Evolutionary conservation across 2,113 vertebrate species (phyloP), one percentile per base, ranked within the genome.

Genomic region (Potamarius usumacintae): DNA sequence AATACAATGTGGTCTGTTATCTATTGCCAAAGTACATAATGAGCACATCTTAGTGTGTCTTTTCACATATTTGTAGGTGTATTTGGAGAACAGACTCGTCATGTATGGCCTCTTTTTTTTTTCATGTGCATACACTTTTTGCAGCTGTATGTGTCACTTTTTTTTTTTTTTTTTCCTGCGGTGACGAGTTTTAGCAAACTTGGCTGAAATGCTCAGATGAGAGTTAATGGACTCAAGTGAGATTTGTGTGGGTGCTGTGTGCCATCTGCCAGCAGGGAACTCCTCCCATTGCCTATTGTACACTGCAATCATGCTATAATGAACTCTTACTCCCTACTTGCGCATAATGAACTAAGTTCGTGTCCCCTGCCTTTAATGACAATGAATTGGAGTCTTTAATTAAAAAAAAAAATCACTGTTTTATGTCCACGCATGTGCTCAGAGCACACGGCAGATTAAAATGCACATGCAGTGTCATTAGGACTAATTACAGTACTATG

Each of bases 191-290:
- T 77, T 30, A 78, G 88, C 18, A 42, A 82, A 72, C 11, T 55
- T 63, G 83, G 88, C 55, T 80, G 74, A 80, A 82, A 20, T 55
- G 69, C 90, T 92, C 93, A 93, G 94, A 94, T 90, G 91, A 92
- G 91, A 93, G 92, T 91, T 95, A 95, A 95, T 94, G 91, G 94
- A 94, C 92, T 94, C 92, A 91, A 94, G 94, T 93, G 92, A 93
- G 92, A 92, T 90, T 93, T 91, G 93, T 92, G 92, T 92, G 90
- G 80, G 72, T 86, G 71, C 92, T 92, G 12, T 76, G 83, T 94
- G 94, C 94, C 91, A 90, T 91, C 89, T 94, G 93, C 94, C 94
- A 94, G 93, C 92, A 92, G 92, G 92, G 91, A 93, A 92, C 88
- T 90, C 91, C 86, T 90, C 92, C 93, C 91, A 91, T 93, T 93